Evolutionary conservation across 2,888 invertebrate species (phyloP).

Genomic region (Ceraclea dissimilis): DNA sequence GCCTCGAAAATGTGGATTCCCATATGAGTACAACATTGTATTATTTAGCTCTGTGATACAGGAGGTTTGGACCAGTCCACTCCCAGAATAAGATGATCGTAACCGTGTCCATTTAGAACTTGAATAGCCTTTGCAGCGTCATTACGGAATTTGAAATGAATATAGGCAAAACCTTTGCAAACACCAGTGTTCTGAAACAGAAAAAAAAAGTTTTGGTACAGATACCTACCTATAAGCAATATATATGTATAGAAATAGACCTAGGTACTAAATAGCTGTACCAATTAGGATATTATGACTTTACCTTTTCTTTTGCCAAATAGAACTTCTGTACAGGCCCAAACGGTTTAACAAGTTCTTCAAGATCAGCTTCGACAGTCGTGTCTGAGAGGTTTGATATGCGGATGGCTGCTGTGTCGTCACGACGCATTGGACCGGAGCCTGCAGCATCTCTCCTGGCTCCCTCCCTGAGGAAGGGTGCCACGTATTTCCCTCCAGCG

Average conservation of each 20-base stretch:
- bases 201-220: constrained; percentile 20
- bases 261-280: background rate
- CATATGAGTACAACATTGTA: too few species aligned
- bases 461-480: constrained; percentile 84
- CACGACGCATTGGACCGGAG: constrained; percentile 59
- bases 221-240: background rate
- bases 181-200: constrained; percentile 58
- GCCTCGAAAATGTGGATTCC: too few species aligned
- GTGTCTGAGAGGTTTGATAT: constrained; percentile 97
- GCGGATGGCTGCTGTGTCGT: constrained; percentile 86
- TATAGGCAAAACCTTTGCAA: constrained; percentile 98
- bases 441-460: constrained; percentile 64
- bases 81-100: constrained; percentile 94
- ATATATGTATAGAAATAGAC: background rate
- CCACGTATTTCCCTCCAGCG: constrained; percentile 68
- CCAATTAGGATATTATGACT: background rate
- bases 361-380: constrained; percentile 89
- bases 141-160: constrained; percentile 86
- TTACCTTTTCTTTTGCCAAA: constrained; percentile 87
- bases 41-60: constrained; percentile 34
- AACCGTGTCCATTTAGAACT: constrained; percentile 85
- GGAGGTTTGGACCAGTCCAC: constrained; percentile 99
- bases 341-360: constrained; percentile 90
- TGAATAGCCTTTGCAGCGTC: constrained; percentile 91
- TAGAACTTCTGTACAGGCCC: constrained; percentile 91